Evolutionary conservation across 2,797 vertebrate genomes (phyloP).

Genomic region (Schizopygopsis pylzovi): DNA sequence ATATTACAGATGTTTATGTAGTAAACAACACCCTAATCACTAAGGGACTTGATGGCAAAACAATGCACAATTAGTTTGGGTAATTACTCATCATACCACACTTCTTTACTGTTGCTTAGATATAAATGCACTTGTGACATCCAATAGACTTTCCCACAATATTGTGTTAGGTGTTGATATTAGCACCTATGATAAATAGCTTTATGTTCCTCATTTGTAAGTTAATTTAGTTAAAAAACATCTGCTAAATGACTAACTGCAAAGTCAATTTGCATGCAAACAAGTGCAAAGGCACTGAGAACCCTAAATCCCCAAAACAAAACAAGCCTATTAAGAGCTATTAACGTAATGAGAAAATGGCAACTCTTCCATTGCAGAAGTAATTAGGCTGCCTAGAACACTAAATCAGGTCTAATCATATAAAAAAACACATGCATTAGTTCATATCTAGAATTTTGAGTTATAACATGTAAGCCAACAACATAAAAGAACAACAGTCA

Average conservation of each 20-base stretch:
- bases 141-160: neutral
- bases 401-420: neutral
- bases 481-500: neutral
- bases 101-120: neutral
- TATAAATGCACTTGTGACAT: neutral
- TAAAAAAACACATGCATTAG: neutral
- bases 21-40: neutral
- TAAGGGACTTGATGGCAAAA: neutral
- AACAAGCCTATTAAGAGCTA: neutral
- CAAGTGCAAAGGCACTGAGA: constrained; percentile 9
- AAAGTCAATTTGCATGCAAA: constrained; percentile 5
- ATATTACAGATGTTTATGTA: neutral
- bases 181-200: neutral
- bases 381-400: neutral
- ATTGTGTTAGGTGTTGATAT: neutral
- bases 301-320: neutral
- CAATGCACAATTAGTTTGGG: neutral
- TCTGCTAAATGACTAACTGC: neutral
- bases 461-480: neutral
- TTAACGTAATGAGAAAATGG: neutral
- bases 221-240: neutral
- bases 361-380: neutral
- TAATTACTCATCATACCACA: neutral
- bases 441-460: neutral
- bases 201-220: neutral